Evolutionary conservation across 2,797 vertebrate species (phyloP).

Genomic region (Crenuchus spilurus): DNA sequence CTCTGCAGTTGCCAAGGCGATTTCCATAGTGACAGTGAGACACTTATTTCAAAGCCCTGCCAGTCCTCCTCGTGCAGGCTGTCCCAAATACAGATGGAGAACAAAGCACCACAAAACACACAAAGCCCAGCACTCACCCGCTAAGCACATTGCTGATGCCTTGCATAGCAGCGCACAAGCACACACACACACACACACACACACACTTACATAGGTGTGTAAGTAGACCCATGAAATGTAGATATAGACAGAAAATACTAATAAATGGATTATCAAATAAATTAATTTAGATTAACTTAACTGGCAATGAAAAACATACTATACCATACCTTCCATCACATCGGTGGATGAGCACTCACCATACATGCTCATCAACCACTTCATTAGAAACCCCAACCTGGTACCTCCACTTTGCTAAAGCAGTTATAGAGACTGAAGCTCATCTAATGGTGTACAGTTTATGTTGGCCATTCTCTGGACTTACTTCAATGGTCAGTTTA

Average conservation of each 20-base stretch:
- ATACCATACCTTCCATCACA: too few relatives aligned
- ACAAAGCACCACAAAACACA: constrained; percentile 44
- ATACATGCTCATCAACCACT: too few relatives aligned
- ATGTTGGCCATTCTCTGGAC: too few relatives aligned
- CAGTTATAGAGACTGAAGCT: too few relatives aligned
- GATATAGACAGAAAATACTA: background rate
- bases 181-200: background rate
- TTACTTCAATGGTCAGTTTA: too few relatives aligned
- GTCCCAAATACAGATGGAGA: constrained; percentile 57
- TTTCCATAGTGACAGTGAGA: constrained; percentile 70
- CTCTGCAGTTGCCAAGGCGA: constrained; percentile 66
- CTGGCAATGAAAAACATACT: too few relatives aligned
- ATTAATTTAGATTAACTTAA: too few relatives aligned
- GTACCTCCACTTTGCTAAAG: too few relatives aligned
- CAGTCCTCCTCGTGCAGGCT: constrained; percentile 54
- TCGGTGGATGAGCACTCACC: too few relatives aligned
- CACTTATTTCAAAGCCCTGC: constrained; percentile 62
- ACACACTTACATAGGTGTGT: background rate
- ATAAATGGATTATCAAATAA: too few relatives aligned
- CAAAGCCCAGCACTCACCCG: background rate
- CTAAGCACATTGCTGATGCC: background rate
- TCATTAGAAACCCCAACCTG: too few relatives aligned
- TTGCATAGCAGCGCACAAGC: constrained; percentile 5
- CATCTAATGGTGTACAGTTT: too few relatives aligned
- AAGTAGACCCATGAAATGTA: background rate